A percentile compares a stretch with the other conserved stretches of the same genome.
Conservation (phyloP, 1,140 invertebrate genomes). For the Danaus plexippus region DNA sequence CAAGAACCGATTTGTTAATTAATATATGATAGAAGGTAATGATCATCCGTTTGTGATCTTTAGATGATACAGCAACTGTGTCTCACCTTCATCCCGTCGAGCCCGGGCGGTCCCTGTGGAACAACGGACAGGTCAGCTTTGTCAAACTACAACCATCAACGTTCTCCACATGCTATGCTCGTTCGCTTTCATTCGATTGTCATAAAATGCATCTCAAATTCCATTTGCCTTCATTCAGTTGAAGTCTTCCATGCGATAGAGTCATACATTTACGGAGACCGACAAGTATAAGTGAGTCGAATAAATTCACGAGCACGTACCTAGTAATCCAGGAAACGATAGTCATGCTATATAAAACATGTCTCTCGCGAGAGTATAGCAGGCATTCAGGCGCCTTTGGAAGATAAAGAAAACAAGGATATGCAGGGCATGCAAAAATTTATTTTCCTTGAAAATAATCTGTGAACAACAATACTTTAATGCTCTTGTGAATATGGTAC, state of each 20-base stretch:
- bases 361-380: too few relatives aligned
- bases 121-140: slow-evolving; percentile 28
- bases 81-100: slow-evolving; percentile 79
- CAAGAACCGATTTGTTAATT: too few relatives aligned
- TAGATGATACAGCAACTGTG: too few relatives aligned
- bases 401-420: slow-evolving; percentile 37
- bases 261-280: too few relatives aligned
- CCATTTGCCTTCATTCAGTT: not conserved
- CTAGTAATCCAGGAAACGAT: too few relatives aligned
- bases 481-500: slow-evolving; percentile 60
- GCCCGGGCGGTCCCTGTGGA: slow-evolving; percentile 75
- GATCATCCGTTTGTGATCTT: too few relatives aligned
- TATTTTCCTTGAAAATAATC: slow-evolving; percentile 69
- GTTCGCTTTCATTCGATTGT: not conserved
- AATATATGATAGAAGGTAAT: too few relatives aligned
- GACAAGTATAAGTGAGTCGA: too few relatives aligned
- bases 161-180: slow-evolving; percentile 4
- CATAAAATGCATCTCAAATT: not conserved
- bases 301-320: too few relatives aligned
- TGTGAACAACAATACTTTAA: slow-evolving; percentile 67
- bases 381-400: not conserved
- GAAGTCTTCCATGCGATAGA: too few relatives aligned
- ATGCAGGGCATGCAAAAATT: slow-evolving; percentile 64
- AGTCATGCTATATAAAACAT: too few relatives aligned
- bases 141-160: not conserved